A percentile compares a stretch with the other conserved stretches of the same genome.
phyloP scores from a whole-genome alignment of 1,140 invertebrate genomes.

The Macrobrachium nipponense region DNA sequence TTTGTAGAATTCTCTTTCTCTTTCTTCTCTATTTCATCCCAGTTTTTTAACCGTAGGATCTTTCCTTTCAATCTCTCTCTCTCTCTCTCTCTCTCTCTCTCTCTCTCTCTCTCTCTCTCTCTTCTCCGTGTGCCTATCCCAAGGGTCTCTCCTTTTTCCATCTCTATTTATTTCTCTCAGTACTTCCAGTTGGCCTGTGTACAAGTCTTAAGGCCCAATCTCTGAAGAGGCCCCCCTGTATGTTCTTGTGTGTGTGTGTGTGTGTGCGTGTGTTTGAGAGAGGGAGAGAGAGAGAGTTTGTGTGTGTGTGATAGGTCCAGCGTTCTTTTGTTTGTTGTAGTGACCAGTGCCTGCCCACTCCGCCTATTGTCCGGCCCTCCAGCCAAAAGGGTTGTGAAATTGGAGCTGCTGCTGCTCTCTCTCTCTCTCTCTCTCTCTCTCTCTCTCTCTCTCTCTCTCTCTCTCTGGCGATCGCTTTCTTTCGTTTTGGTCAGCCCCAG shows the following conservation, averaged over 20 bases:
- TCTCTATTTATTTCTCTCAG: not conserved
- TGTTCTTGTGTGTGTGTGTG: slow-evolving; percentile 11
- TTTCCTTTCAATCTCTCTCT: not conserved
- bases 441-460: not conserved
- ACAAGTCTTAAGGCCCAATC: not conserved
- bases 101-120: too few species aligned
- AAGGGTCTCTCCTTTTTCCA: not conserved
- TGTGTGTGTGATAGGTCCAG: not conserved
- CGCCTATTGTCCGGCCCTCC: not conserved
- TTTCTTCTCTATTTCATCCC: not conserved
- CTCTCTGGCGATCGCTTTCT: slow-evolving; percentile 6
- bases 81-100: not conserved
- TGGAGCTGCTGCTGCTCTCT: not conserved
- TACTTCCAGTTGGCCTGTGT: not conserved
- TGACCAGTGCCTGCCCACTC: not conserved
- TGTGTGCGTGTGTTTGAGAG: not conserved
- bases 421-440: slow-evolving; percentile 22
- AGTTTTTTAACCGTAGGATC: not conserved
- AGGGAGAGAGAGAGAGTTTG: not conserved
- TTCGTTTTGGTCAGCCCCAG: not conserved
- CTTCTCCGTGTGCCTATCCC: too few species aligned
- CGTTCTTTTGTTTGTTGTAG: not conserved
- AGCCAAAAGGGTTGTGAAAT: not conserved
- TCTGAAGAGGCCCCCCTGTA: not conserved
- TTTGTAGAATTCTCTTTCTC: too few species aligned